phyloP scores from a whole-genome alignment of 1,140 invertebrate species.

The Mycetomoellerius zeteki region DNA sequence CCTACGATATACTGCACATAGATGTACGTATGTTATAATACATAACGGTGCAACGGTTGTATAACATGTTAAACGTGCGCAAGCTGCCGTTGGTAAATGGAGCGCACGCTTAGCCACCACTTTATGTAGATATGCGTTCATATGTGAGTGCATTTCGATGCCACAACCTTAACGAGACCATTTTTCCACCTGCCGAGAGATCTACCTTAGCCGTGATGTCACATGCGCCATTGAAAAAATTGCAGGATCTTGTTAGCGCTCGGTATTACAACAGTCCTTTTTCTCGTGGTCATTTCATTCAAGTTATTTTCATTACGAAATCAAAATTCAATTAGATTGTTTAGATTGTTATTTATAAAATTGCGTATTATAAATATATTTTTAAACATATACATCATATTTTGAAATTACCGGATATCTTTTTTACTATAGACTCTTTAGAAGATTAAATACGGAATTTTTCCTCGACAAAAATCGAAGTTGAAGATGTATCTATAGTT shows the following conservation, averaged over 20 bases:
- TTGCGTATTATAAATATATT: background rate
- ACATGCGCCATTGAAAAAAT: slow-evolving; percentile 17
- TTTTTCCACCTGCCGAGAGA: slow-evolving; percentile 30
- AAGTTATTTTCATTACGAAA: background rate
- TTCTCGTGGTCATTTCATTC: background rate
- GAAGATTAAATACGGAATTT: background rate
- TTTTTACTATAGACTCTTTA: background rate
- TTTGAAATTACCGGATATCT: background rate
- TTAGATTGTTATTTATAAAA: background rate
- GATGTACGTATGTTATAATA: slow-evolving; percentile 79
- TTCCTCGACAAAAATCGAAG: background rate
- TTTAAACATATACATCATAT: background rate
- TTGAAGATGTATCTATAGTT: background rate
- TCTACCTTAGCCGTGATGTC: slow-evolving; percentile 8
- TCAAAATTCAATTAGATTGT: background rate
- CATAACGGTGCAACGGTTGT: slow-evolving; percentile 81
- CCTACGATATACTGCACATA: slow-evolving; percentile 76
- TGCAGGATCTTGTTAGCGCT: background rate
- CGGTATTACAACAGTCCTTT: background rate
- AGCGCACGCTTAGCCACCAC: slow-evolving; percentile 50
- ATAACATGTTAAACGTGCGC: slow-evolving; percentile 81
- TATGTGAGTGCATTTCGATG: slow-evolving; percentile 34
- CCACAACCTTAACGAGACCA: slow-evolving; percentile 61
- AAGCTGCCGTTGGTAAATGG: slow-evolving; percentile 70
- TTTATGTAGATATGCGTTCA: slow-evolving; percentile 67